Base-by-base conservation (phyloP, 2,113 vertebrate species). In the Sitta europaea region DNA sequence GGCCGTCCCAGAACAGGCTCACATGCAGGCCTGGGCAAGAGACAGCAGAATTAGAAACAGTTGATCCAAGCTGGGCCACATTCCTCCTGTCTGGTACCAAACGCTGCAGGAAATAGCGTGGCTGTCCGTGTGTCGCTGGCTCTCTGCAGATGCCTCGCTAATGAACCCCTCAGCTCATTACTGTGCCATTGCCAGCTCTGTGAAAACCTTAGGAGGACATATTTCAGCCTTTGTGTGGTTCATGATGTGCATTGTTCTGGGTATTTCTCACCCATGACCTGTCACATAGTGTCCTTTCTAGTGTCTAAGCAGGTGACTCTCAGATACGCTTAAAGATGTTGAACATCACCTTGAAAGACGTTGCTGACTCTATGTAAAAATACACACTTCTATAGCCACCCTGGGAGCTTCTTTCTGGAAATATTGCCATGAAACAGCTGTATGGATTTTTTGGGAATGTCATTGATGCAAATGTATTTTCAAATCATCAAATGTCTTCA, bases 1-100 rank as follows among this genome's bases (percentile, higher is more conserved):
- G 88, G 19, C 82, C 0, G 0, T 66, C 42, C 4, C 5, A 66
- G 16, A 25, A 3, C 1, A 0, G 61, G 7, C 54, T 63, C 14
- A 18, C 33, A 2, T 10, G 13, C 35, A 6, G n/a, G 36, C 48
- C 24, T 38, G 38, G 45, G 62, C 77, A 47, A 14, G 53, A 76
- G 62, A 17, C 29, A 24, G 43, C 23, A 20, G 70, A 47, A 53
- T 59, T 58, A 5, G 63, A 90, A 67, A 50, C 50, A 57, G n/a
- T 24, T 27, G 81, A 70, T 20, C 75, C 66, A 55, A 71, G 29
- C 43, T 27, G 33, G 67, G 29, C 22, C 20, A 6, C 31, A 1
- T 70, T 93, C 74, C 77, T 71, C 63, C 48, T 17, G 33, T 67
- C 87, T 94, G 66, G 51, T 76, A n/a, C 24, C 31, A 53, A 57